Conservation (phyloP, 2,113 vertebrate genomes). For the Rostratula benghalensis region DNA sequence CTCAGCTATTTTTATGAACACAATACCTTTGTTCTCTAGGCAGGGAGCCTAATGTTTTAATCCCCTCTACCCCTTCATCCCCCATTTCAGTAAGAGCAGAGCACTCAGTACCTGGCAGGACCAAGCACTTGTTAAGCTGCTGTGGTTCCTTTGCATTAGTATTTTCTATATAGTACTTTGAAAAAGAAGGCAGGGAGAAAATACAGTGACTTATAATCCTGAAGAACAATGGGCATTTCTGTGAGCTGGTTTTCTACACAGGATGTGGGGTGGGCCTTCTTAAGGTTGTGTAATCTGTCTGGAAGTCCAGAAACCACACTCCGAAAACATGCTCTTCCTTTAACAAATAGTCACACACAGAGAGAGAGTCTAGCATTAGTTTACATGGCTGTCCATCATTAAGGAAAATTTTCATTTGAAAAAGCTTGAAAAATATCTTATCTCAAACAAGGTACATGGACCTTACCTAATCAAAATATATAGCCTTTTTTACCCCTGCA, state of each 20-base stretch:
- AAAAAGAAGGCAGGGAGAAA: neutral
- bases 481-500: neutral
- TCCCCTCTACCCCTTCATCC: neutral
- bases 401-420: neutral
- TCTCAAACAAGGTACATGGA: neutral
- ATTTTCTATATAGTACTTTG: slow-evolving; percentile 15
- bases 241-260: slow-evolving; percentile 54
- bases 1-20: neutral
- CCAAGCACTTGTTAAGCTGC: slow-evolving; percentile 28
- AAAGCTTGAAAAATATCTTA: neutral
- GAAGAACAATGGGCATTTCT: slow-evolving; percentile 59
- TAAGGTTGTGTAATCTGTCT: slow-evolving; percentile 51
- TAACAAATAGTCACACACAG: neutral
- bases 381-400: neutral
- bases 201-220: slow-evolving; percentile 11
- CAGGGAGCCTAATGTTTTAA: neutral
- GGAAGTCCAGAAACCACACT: slow-evolving; percentile 52
- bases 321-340: slow-evolving; percentile 37
- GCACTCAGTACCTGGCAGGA: neutral
- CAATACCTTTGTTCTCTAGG: neutral
- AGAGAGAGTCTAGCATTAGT: neutral
- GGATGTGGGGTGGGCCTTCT: slow-evolving; percentile 54
- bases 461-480: neutral
- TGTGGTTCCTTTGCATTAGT: neutral
- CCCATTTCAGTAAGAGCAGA: neutral